Evolutionary conservation across 2,113 vertebrate species (phyloP).

Genomic region (Turdus rufiventris): DNA sequence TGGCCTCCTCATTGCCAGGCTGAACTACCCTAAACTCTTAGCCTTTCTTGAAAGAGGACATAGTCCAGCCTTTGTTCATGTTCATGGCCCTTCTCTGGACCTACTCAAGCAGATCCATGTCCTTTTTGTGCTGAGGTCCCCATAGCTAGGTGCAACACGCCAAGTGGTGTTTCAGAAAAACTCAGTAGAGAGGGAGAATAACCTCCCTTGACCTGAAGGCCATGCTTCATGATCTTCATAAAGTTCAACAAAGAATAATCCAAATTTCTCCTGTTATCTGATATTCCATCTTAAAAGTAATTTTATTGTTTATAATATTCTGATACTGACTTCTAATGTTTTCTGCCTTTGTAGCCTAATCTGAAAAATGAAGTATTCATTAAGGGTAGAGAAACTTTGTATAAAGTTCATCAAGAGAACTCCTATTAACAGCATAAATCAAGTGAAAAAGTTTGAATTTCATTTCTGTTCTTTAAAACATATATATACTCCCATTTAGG

Average conservation of each 20-base stretch:
- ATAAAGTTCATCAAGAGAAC: background rate
- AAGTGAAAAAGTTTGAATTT: background rate
- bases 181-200: background rate
- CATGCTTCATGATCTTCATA: background rate
- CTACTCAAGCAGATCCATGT: background rate
- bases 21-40: background rate
- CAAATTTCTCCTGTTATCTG: background rate
- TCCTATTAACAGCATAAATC: background rate
- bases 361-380: background rate
- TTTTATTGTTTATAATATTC: background rate
- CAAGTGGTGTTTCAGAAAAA: accelerated
- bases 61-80: background rate
- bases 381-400: background rate
- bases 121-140: background rate
- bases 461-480: background rate
- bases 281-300: background rate
- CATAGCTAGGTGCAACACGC: background rate
- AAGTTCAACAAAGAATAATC: background rate
- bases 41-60: background rate
- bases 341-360: background rate
- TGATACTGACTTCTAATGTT: background rate
- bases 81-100: background rate
- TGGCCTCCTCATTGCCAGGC: background rate
- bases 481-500: background rate
- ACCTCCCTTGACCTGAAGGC: background rate